A percentile compares a stretch with the other conserved stretches of the same genome.
phyloP scores from a whole-genome alignment of 2,888 invertebrate genomes.

The Cosmia trapezina region DNA sequence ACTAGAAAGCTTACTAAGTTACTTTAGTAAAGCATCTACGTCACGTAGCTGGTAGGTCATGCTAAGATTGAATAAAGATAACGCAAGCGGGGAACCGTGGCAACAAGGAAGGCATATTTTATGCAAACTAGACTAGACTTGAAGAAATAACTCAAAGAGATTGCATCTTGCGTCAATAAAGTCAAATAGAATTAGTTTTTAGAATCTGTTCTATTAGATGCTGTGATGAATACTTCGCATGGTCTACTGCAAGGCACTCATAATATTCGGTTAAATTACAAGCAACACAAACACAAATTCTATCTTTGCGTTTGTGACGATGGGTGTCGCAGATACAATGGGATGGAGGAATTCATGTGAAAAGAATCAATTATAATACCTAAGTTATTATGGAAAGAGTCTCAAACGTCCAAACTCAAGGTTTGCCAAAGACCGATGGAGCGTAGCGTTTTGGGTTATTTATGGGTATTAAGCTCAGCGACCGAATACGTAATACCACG shows the following conservation, averaged over 20 bases:
- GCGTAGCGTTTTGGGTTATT: too few species aligned
- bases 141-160: slow-evolving; percentile 46
- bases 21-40: slow-evolving; percentile 40
- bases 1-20: slow-evolving; percentile 44
- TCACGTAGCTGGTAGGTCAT: slow-evolving; percentile 54
- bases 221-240: neutral
- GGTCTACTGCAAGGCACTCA: neutral
- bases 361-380: neutral
- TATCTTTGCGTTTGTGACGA: neutral
- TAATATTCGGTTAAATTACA: neutral
- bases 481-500: too few species aligned
- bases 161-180: slow-evolving; percentile 45
- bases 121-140: slow-evolving; percentile 65
- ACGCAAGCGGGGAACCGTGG: slow-evolving; percentile 51
- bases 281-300: neutral
- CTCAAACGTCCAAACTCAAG: too few species aligned
- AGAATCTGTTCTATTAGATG: neutral
- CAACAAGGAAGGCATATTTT: slow-evolving; percentile 69
- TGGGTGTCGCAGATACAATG: neutral
- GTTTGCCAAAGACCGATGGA: too few species aligned
- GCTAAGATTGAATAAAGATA: slow-evolving; percentile 64
- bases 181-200: slow-evolving; percentile 7
- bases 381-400: neutral
- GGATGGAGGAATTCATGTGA: neutral
- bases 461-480: too few species aligned